Evolutionary conservation across 2,113 vertebrate genomes (phyloP), one percentile per base, ranked within the genome.

Genomic region (Empidonax alnorum): DNA sequence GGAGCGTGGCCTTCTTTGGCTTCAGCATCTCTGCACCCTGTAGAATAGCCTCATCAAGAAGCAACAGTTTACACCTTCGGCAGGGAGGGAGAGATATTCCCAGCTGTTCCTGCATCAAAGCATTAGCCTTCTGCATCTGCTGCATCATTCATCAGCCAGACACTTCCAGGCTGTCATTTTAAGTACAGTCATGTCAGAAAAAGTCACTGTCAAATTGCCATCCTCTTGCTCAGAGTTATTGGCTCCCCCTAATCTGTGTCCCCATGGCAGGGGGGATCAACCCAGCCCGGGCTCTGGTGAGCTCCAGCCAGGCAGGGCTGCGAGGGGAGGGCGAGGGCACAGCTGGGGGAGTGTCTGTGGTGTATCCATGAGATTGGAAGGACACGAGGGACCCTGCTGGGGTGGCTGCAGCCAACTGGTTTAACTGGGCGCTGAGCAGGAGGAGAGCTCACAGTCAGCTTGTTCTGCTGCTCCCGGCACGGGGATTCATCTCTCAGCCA

Each of bases 11-110:
- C 80, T 86, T 31, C 73, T 93, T 94, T 41, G 35, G 82, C 56
- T 24, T 68, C 61, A 53, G 89, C 63, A 7, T 49, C 37, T 73
- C 87, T 93, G 69, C 90, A 58, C 71, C 82, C 82, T 28, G 17
- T 66, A 85, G 82, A 83, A 90, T 71, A 61, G 27, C 19, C 82
- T 90, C 85, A 58, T 87, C 73, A 63, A 58, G 78, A 59, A 76
- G 87, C 95, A 96, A 95, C 90, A 95, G 93, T 91, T 88, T 37
- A 91, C 90, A 87, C 79, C 93, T 80, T 87, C 44, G 27, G 78
- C 71, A 21, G 85, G 75, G 92, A 78, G 78, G 53, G 74, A 84
- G 78, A 71, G 69, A 44, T 74, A 55, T 87, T 94, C 93, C 96
- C 94, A 90, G 93, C 89, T 96, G 82, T 80, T 83, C 27, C 87